Conservation (phyloP, 2,113 vertebrate genomes). For the Odobenus rosmarus region DNA sequence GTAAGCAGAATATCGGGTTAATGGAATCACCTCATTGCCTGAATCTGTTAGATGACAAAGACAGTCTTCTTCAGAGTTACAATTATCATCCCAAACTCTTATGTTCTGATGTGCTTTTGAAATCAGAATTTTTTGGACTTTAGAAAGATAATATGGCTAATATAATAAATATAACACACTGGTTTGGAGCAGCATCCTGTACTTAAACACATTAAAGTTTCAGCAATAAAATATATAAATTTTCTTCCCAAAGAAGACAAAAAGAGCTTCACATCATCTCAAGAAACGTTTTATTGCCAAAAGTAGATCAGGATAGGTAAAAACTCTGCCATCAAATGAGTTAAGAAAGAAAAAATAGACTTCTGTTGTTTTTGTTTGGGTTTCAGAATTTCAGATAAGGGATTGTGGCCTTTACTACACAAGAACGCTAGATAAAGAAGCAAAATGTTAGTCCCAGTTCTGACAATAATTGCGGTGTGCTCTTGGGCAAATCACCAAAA, state of each 20-base stretch:
- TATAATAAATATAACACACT: background rate
- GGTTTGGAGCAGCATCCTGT: background rate
- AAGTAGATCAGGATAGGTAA: background rate
- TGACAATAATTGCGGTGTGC: background rate
- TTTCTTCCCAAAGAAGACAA: background rate
- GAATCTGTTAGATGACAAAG: background rate
- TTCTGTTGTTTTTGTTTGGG: background rate
- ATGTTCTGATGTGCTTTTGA: background rate
- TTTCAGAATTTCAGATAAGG: constrained; percentile 15
- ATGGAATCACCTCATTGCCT: background rate
- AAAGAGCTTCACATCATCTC: background rate
- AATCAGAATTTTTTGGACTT: background rate
- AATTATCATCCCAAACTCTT: background rate
- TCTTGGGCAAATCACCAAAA: background rate
- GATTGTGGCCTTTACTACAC: background rate
- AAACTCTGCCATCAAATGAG: background rate
- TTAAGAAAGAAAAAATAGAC: background rate
- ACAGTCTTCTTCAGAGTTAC: background rate
- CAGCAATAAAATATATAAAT: background rate
- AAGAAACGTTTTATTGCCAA: background rate
- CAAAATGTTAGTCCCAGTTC: background rate
- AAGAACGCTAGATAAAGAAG: background rate
- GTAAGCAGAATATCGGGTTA: background rate
- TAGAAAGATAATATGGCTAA: background rate
- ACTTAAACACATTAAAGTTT: background rate